Evolutionary conservation across 2,797 vertebrate genomes (phyloP), one percentile per base, ranked within the genome.

Genomic region (Dicrostonyx torquatus): DNA sequence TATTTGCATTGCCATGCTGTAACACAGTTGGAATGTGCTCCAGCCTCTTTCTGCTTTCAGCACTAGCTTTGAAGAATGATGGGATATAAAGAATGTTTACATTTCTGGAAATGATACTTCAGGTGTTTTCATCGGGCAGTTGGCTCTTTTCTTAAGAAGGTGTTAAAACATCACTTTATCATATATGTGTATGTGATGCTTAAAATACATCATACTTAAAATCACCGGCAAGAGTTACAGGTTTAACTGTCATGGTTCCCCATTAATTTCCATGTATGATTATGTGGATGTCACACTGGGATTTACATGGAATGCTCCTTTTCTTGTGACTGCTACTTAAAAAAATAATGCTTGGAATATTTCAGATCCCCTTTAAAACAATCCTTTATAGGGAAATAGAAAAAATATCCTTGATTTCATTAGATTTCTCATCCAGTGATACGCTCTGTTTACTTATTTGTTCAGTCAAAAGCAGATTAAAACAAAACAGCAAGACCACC

Each of bases 1-100:
- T 91, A 86, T 93, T 96, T 94, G 85, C 75, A 64, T 73, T 92
- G 45, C 66, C 55, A 34, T 95, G 10, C 89, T 93, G 64, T 48
- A 95, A 82, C 86, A 85, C 53, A 82, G 70, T 80, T 64, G 60
- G 79, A 62, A 87, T 95, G 77, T n/a, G 43, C 37, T 60, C 45
- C 50, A 1, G 40, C n/a, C 24, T 70, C 8, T 40, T 91, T 89
- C 91, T 58, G 75, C 43, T 89, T 95, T 62, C 87, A 70, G 90
- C 72, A 14, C 68, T 76, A 55, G 89, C 62, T 76, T 86, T 22
- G 53, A 89, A 95, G 87, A 94, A 92, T 85, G 76, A 62, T 80
- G 68, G 73, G 89, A 66, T 88, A 50, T 14, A 79, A 89, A 58
- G 64, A 62, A 90, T 86, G 58, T 26, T 93, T 96, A 60, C 58